Evolutionary conservation across 2,888 invertebrate genomes (phyloP), one percentile per base, ranked within the genome.

Genomic region (Ethmia dodecea): DNA sequence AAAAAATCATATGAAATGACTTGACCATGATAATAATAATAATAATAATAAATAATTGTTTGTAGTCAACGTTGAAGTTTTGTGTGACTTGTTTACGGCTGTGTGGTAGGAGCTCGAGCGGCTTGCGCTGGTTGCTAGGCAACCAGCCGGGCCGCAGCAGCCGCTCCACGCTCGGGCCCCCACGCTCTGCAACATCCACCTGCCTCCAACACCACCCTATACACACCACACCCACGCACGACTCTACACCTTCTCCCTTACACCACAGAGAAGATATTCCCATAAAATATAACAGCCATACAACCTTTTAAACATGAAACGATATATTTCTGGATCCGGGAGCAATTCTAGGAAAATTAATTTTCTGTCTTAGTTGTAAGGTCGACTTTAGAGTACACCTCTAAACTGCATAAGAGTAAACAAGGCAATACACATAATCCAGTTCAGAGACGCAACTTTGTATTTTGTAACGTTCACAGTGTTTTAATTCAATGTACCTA

Each of bases 121-220:
- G 29, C 37, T 30, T 37, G 40, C 38, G 42, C 34, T 11, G 32
- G 51, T 55, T 45, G 52, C 55, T 41, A 29, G 39, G 55, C 54
- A 55, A 58, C 58, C 42, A 33, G 37, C 47, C 47, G 49, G 49
- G 40, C 42, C 41, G 30, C 43, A 36, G 35, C 42, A 30, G 28
- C 44, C 43, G 34, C 43, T 38, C 41, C n/a, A n/a, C 22, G 9
- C n/a, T n/a, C 43, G 26, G 33, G 28, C 28, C 38, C 28, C 34
- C 28, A 16, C 40, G 36, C 31, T 33, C 42, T 46, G 44, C 49
- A 45, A 35, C 28, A 12, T 18, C 26, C 13, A 26, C 14, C 10
- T 25, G 10, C 11, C 13, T 10, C 31, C 31, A 15, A 22, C 34
- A 27, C 20, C 20, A 11, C 31, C 13, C 28, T 28, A 5, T 18